Conservation (phyloP, 2,888 invertebrate species). For the Norana najaformis region DNA sequence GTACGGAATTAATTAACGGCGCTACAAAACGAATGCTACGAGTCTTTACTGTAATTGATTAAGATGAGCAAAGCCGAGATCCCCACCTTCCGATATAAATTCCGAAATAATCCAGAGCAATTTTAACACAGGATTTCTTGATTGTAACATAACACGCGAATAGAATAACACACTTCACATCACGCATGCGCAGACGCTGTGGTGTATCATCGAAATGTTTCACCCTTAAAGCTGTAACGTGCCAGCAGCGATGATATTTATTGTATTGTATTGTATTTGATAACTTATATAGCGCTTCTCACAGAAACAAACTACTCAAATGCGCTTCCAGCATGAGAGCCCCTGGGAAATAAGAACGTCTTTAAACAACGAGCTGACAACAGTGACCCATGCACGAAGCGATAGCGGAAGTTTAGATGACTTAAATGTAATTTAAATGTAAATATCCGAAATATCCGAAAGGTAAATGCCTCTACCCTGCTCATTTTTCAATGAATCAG, state of each 20-base stretch:
- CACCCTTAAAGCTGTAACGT: neutral
- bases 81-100: neutral
- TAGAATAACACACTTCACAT: neutral
- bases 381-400: too few species aligned
- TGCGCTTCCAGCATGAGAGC: too few species aligned
- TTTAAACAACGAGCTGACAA: too few species aligned
- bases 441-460: too few species aligned
- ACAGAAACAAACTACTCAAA: too few species aligned
- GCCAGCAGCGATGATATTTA: neutral
- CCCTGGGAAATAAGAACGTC: too few species aligned
- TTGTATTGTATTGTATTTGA: too few species aligned
- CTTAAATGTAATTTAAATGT: too few species aligned
- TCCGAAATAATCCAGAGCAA: neutral
- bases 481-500: too few species aligned
- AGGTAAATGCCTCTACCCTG: too few species aligned
- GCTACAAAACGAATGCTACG: neutral
- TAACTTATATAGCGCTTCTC: too few species aligned
- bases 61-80: neutral
- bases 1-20: neutral
- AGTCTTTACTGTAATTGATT: neutral
- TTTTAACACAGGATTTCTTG: neutral
- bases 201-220: neutral
- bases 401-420: too few species aligned
- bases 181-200: neutral
- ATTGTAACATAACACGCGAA: neutral